Conservation (phyloP, 2,797 vertebrate species). For the Rhynchonycteris naso region DNA sequence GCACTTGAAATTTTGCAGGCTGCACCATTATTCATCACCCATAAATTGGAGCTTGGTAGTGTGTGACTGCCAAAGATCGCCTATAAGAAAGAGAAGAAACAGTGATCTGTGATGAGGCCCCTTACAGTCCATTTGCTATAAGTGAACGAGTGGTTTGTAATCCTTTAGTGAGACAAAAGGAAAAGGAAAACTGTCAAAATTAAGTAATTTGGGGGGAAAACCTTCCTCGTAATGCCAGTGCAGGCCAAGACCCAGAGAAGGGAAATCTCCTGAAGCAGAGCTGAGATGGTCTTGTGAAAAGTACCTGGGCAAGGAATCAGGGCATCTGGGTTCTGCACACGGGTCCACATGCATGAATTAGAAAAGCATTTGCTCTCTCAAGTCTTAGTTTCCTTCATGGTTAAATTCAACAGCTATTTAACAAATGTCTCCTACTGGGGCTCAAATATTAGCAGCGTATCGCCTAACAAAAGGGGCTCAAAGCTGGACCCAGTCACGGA, state of each 20-base stretch:
- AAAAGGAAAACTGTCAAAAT: not conserved
- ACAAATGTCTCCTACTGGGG: not conserved
- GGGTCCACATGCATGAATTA: not conserved
- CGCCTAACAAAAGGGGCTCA: not conserved
- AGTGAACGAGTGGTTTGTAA: not conserved
- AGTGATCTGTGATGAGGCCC: not conserved
- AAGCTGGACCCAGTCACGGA: not conserved
- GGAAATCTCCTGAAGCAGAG: not conserved
- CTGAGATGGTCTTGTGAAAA: not conserved
- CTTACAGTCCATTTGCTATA: not conserved
- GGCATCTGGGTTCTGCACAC: fast-evolving
- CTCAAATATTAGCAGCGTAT: not conserved
- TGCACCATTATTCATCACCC: slow-evolving; percentile 79
- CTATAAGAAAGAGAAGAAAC: slow-evolving; percentile 81
- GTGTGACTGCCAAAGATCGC: slow-evolving; percentile 87
- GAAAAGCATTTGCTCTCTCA: not conserved
- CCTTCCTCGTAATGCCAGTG: not conserved
- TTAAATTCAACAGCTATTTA: not conserved
- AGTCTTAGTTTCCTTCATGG: not conserved
- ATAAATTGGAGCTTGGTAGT: slow-evolving; percentile 78
- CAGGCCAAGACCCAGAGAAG: not conserved
- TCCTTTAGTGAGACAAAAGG: not conserved
- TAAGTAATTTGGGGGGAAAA: not conserved
- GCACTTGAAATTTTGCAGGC: slow-evolving; percentile 83
- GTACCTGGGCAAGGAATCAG: not conserved